Evolutionary conservation across 2,113 vertebrate species (phyloP).

Genomic region (Mustelus asterias): DNA sequence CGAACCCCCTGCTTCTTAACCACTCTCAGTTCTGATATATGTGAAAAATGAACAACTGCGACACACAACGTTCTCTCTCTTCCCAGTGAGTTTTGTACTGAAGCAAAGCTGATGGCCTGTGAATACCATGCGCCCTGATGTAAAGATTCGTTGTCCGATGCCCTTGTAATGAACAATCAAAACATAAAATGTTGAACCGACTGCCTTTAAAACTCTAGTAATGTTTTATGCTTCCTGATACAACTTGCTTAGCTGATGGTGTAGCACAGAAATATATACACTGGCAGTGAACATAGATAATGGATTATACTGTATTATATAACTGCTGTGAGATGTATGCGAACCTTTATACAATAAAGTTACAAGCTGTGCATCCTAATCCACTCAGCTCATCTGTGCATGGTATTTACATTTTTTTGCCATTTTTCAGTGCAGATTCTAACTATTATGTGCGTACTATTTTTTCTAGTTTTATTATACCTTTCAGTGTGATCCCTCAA

Average conservation of each 20-base stretch:
- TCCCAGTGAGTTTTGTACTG: background rate
- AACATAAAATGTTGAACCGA: background rate
- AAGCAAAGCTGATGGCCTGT: background rate
- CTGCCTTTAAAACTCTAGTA: background rate
- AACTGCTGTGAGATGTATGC: background rate
- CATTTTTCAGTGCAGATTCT: background rate
- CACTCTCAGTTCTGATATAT: background rate
- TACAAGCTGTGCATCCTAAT: background rate
- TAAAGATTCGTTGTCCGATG: constrained; percentile 15
- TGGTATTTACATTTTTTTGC: background rate
- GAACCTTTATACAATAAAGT: constrained; percentile 28
- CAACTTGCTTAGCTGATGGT: background rate
- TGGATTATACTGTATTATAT: constrained; percentile 1
- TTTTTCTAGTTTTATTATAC: background rate
- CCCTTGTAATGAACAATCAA: background rate
- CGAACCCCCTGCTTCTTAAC: too few relatives aligned
- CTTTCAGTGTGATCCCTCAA: background rate
- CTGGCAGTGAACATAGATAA: background rate
- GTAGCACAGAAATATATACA: background rate
- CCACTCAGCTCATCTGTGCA: background rate
- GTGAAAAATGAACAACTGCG: background rate
- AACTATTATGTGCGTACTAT: background rate
- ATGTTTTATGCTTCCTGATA: constrained; percentile 1
- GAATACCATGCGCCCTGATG: background rate
- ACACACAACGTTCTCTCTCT: background rate